phyloP scores from a whole-genome alignment of 2,113 vertebrate genomes.

The Struthio camelus region DNA sequence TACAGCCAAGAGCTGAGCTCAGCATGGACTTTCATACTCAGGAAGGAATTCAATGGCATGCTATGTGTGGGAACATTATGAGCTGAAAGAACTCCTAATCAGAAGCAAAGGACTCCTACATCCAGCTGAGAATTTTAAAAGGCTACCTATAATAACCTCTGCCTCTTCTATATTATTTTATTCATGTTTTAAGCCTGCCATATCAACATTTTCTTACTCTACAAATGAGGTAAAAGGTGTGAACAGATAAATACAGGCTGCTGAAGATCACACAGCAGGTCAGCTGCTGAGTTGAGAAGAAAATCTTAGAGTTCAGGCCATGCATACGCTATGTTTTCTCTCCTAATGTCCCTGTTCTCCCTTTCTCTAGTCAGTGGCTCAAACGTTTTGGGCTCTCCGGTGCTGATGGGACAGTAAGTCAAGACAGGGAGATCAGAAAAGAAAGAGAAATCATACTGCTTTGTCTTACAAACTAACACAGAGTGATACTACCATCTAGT shows the following conservation, averaged over 20 bases:
- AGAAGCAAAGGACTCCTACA: neutral
- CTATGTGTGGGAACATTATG: neutral
- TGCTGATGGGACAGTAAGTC: neutral
- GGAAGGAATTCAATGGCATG: neutral
- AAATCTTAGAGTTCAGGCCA: neutral
- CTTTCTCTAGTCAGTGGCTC: neutral
- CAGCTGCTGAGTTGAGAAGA: neutral
- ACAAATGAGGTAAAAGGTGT: neutral
- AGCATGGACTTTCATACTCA: neutral
- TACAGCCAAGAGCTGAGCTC: neutral
- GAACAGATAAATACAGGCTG: neutral
- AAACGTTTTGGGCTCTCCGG: neutral
- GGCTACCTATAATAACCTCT: neutral
- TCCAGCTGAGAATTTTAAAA: neutral
- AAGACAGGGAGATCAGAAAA: neutral
- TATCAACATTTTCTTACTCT: neutral
- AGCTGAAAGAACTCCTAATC: neutral
- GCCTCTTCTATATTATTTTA: neutral
- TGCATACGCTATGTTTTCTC: neutral
- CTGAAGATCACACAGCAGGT: neutral
- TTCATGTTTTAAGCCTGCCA: neutral
- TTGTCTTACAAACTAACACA: neutral
- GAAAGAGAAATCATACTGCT: neutral
- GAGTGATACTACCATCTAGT: constrained; percentile 64
- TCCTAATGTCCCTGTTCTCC: neutral